Evolutionary conservation across 2,888 invertebrate species (phyloP), one percentile per base, ranked within the genome.

Genomic region (Carpatolechia fugitivella): DNA sequence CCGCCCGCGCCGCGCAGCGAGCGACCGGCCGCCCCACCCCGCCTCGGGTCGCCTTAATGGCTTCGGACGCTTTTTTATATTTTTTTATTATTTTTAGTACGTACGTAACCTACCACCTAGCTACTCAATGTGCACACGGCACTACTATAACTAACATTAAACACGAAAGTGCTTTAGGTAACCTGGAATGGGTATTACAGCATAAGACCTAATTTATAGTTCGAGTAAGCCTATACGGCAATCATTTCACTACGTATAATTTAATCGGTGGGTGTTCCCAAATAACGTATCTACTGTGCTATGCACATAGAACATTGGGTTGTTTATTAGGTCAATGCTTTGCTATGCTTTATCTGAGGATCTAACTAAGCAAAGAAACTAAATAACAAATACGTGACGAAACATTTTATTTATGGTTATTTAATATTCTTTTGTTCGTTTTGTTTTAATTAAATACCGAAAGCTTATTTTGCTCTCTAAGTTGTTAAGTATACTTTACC

Each of bases 61-160:
- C 80, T 64, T 57, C 66, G 65, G 70, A 70, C 82, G 82, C 81
- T 78, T 85, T 78, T 80, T 76, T n/a, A 78, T 76, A 76, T 81
- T 79, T 76, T 41, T 79, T 76, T 75, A 74, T 72, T 72, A 74
- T 72, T 76, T 76, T 72, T 73, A 79, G 72, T 70, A 70, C 68
- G 65, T 62, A 63, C 20, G 41, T 41, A 41, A 41, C 8, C 41
- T 41, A 41, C 20, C 24, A 41, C 41, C 41, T 20, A 18, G 41
- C 41, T 24, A 41, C 59, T 62, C 63, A 66, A 68, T 67, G 63
- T 63, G 60, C 62, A 54, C 54, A 56, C 55, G 53, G 54, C 14
- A 41, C 54, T 47, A 56, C n/a, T n/a, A n/a, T 60, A 54, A 60
- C 53, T 60, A 56, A 52, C 63, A 68, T 65, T 63, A 56, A 63